Evolutionary conservation across 1,140 invertebrate genomes (phyloP).

Genomic region (Trichoplusia ni): DNA sequence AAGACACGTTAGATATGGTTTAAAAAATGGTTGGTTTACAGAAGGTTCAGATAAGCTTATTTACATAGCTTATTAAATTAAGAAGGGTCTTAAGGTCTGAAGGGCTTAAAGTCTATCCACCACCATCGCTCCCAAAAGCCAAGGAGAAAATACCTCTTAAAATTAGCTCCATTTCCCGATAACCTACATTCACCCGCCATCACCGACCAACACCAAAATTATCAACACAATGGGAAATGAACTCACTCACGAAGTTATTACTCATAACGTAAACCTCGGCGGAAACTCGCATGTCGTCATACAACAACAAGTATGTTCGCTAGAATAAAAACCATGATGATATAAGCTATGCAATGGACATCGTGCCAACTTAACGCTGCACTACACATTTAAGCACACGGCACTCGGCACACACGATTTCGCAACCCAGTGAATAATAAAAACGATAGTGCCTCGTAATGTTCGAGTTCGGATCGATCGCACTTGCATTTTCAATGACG

Average conservation of each 20-base stretch:
- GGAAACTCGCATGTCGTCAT: constrained; percentile 46
- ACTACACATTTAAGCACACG: constrained; percentile 62
- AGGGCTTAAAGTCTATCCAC: constrained; percentile 2
- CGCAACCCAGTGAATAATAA: constrained; percentile 53
- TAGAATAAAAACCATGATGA: constrained; percentile 66
- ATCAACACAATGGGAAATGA: constrained; percentile 73
- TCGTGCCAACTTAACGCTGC: constrained; percentile 43
- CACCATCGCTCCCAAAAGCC: constrained; percentile 28
- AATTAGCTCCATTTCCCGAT: constrained; percentile 26
- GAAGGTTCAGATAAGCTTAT: constrained; percentile 8
- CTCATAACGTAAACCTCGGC: constrained; percentile 42
- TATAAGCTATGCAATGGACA: constrained; percentile 48
- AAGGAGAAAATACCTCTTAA: constrained; percentile 4
- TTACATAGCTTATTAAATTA: constrained; percentile 28
- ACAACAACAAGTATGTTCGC: constrained; percentile 54
- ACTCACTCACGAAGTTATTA: constrained; percentile 69
- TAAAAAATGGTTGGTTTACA: too few relatives aligned
- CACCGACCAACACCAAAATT: constrained; percentile 66
- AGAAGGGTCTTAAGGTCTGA: background rate
- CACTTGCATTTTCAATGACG: constrained; percentile 55
- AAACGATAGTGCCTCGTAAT: constrained; percentile 39
- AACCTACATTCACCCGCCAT: constrained; percentile 34
- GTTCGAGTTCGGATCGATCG: constrained; percentile 27
- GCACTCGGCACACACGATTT: constrained; percentile 49
- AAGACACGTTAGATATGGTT: constrained; percentile 16